Evolutionary conservation across 2,797 vertebrate genomes (phyloP).

Genomic region (Pseudomugil gertrudae): DNA sequence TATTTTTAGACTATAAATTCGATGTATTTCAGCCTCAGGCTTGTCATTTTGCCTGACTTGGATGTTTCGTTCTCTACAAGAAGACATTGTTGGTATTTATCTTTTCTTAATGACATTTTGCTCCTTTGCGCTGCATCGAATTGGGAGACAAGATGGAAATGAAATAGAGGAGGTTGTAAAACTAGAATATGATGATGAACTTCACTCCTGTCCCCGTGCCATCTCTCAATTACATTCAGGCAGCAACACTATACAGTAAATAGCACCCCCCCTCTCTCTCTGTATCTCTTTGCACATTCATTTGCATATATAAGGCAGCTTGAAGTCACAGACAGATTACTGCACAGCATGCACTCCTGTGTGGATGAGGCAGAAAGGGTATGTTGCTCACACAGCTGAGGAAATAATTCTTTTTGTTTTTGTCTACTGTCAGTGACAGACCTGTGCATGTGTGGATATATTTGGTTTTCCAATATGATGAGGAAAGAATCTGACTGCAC

Average conservation of each 20-base stretch:
- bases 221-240: constrained; percentile 19
- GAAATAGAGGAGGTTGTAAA: constrained; percentile 5
- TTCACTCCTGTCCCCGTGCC: background rate
- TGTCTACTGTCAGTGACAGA: constrained; percentile 39
- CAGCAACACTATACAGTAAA: constrained; percentile 25
- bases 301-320: constrained; percentile 21
- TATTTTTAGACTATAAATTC: background rate
- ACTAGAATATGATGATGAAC: constrained; percentile 18
- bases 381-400: constrained; percentile 52
- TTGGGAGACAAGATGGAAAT: background rate
- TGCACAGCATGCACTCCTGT: constrained; percentile 35
- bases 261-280: constrained; percentile 11
- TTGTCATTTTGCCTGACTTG: constrained; percentile 2
- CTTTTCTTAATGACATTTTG: constrained; percentile 9
- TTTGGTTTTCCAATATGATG: background rate
- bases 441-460: constrained; percentile 4
- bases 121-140: background rate
- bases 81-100: constrained; percentile 6
- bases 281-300: constrained; percentile 3
- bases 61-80: constrained; percentile 15
- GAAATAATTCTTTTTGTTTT: constrained; percentile 54
- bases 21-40: constrained; percentile 2
- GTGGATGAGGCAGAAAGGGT: constrained; percentile 51
- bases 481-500: background rate
- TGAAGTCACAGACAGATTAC: constrained; percentile 31